phyloP scores from a whole-genome alignment of 1,140 invertebrate species.

The Ceratosolen solmsi region DNA sequence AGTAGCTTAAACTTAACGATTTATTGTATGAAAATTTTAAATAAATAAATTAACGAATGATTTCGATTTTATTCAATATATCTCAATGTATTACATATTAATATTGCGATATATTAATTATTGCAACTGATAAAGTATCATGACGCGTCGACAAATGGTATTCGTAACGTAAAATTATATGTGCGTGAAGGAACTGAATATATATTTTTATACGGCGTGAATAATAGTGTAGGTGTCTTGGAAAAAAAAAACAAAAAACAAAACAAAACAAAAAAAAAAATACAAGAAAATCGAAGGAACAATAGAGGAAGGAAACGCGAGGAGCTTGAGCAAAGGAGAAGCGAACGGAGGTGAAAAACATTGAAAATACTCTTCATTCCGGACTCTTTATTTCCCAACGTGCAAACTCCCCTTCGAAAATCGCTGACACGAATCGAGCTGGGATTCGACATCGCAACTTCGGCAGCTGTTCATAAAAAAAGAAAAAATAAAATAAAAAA shows the following conservation, averaged over 20 bases:
- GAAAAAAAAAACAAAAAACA: no score
- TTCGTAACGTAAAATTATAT: background rate
- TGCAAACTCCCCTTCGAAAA: constrained; percentile 43
- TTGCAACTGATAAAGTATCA: no score
- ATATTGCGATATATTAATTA: no score
- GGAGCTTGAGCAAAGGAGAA: background rate
- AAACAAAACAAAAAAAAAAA: constrained; percentile 9
- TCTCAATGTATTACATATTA: no score
- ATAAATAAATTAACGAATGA: no score
- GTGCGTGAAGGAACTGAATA: background rate
- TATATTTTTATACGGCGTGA: background rate
- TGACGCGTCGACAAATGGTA: background rate
- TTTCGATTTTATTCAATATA: no score
- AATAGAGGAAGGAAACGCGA: background rate
- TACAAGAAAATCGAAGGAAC: constrained; percentile 18
- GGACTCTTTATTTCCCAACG: constrained; percentile 45
- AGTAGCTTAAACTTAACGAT: no score
- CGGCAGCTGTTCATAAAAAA: constrained; percentile 13
- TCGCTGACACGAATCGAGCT: constrained; percentile 37
- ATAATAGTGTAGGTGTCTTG: background rate
- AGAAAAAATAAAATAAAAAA: constrained; percentile 7
- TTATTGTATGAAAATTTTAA: no score
- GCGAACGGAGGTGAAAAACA: constrained; percentile 33
- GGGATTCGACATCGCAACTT: constrained; percentile 19
- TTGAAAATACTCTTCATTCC: constrained; percentile 48